Evolutionary conservation across 2,113 vertebrate species (phyloP).

Genomic region (Martes martes): DNA sequence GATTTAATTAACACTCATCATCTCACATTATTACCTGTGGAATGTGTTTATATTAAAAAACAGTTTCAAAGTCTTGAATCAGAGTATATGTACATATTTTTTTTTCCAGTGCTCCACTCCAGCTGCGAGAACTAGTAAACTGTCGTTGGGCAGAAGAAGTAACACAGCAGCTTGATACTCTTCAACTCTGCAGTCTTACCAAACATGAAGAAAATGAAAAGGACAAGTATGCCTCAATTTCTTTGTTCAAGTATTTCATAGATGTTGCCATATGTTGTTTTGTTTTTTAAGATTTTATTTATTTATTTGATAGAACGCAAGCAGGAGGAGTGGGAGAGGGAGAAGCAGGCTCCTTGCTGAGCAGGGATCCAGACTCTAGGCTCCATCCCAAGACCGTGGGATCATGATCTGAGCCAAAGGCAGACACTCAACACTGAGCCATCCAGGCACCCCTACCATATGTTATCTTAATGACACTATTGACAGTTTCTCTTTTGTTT

Average conservation of each 20-base stretch:
- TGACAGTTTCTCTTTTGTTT: neutral
- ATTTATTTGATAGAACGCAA: too few relatives aligned
- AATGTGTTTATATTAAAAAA: constrained; percentile 3
- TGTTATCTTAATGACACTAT: neutral
- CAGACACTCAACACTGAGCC: neutral
- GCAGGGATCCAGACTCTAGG: too few relatives aligned
- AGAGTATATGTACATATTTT: constrained; percentile 32
- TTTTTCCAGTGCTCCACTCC: constrained; percentile 90
- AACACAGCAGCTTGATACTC: constrained; percentile 96
- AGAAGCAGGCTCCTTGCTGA: too few relatives aligned
- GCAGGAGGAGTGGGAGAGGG: too few relatives aligned
- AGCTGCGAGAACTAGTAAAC: constrained; percentile 96
- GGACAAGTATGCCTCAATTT: constrained; percentile 89
- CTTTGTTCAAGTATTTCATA: neutral
- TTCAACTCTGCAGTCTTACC: constrained; percentile 96
- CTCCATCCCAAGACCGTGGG: neutral
- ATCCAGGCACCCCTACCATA: neutral
- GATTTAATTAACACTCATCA: neutral
- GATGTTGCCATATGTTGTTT: neutral
- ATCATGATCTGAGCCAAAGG: neutral
- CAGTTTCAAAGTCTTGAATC: constrained; percentile 33
- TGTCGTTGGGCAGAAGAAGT: constrained; percentile 99
- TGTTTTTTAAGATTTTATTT: too few relatives aligned
- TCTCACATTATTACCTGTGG: neutral
- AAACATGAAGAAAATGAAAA: constrained; percentile 99